These are phyloP conservation scores for Dipodomys merriami DNA, from an alignment of 2,113 vertebrate genomes.

Conservation along the genomic window DNA sequence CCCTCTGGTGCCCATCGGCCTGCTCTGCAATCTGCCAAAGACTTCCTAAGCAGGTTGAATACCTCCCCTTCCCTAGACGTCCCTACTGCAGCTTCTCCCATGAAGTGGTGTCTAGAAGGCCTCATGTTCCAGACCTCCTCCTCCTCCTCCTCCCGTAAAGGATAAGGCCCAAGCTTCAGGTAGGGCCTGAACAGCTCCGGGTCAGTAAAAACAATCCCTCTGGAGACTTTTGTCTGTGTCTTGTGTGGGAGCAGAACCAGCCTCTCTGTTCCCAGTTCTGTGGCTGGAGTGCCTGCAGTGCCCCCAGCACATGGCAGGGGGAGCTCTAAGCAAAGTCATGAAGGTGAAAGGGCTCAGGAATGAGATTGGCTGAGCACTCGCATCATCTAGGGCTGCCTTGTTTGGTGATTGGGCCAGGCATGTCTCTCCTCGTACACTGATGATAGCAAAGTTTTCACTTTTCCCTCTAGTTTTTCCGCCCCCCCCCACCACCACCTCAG, in stretches of 20 bases:
- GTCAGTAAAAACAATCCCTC: not conserved
- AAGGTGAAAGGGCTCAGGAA: not conserved
- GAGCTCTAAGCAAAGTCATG: not conserved
- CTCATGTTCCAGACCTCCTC: not conserved
- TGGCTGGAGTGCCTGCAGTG: not conserved
- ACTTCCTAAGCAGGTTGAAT: not conserved
- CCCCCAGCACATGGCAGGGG: not conserved
- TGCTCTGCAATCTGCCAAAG: not conserved
- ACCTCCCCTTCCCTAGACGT: not conserved
- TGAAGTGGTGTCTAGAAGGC: not conserved
- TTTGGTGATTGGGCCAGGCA: not conserved
- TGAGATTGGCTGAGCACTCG: not conserved
- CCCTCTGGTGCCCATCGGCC: not conserved
- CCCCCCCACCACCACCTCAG: too few species aligned
- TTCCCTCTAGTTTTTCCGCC: not conserved
- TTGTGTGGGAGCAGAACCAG: not conserved
- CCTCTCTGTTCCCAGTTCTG: not conserved
- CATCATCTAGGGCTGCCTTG: not conserved
- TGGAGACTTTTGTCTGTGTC: not conserved
- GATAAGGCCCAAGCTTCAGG: not conserved
- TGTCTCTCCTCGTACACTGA: not conserved
- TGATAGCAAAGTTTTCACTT: not conserved
- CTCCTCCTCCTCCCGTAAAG: not conserved
- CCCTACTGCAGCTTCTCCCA: not conserved
- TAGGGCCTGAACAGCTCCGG: not conserved